A percentile compares a stretch with the other conserved stretches of the same genome.
These are phyloP conservation scores for Nesometra sesokonis DNA, from an alignment of 35 echinoderm and acorn worm genomes.

Conservation along the genomic window DNA sequence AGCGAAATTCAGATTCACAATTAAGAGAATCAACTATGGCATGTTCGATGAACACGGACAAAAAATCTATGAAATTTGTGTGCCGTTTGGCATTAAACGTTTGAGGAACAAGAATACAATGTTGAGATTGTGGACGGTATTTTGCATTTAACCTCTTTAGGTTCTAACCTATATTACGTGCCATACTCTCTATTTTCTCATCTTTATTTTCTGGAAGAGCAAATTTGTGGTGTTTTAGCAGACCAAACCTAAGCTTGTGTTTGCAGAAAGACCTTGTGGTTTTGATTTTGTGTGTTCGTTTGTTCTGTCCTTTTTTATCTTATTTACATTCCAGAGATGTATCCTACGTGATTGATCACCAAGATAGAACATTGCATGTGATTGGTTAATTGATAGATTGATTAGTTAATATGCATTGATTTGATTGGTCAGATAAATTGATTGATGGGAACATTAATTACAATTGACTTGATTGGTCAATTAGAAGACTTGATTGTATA, in stretches of 20 bases:
- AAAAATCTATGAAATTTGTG: not conserved
- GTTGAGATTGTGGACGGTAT: not conserved
- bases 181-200: not conserved
- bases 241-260: not conserved
- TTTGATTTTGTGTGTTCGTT: not conserved
- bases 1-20: not conserved
- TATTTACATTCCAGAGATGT: not conserved
- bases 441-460: not conserved
- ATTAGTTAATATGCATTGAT: not conserved
- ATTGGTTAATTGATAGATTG: constrained; percentile 1
- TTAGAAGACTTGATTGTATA: not conserved
- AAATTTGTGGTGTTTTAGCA: not conserved
- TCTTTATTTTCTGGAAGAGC: not conserved
- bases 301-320: not conserved
- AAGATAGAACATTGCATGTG: not conserved
- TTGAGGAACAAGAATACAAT: not conserved
- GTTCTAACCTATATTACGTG: not conserved
- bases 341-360: not conserved
- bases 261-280: not conserved
- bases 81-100: not conserved
- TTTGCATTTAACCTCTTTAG: not conserved
- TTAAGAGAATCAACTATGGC: not conserved
- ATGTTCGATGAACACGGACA: not conserved
- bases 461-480: not conserved
- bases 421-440: not conserved